Conservation (phyloP, 92 coral and sea anemone genomes). For the Umimayanthus chanpuru region DNA sequence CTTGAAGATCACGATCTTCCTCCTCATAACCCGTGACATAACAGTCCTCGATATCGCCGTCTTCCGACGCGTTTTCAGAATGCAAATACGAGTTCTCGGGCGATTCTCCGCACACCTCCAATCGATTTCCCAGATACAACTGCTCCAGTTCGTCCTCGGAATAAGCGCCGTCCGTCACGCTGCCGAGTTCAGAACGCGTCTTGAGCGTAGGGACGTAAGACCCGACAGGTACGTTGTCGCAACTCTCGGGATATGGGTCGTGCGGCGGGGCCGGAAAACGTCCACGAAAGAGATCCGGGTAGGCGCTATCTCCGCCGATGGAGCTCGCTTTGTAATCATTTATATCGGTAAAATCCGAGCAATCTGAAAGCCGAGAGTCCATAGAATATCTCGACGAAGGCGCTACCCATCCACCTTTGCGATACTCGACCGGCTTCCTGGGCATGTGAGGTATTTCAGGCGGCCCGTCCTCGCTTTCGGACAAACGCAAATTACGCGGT, state of each 20-base stretch:
- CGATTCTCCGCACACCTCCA: slow-evolving; percentile 91
- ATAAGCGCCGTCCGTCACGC: slow-evolving; percentile 78
- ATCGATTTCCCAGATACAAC: slow-evolving; percentile 85
- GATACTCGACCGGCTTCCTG: slow-evolving; percentile 76
- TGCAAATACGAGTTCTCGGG: slow-evolving; percentile 87
- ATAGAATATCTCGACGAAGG: slow-evolving; percentile 80
- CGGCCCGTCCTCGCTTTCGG: slow-evolving; percentile 85
- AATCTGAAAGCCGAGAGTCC: slow-evolving; percentile 79
- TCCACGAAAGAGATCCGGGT: slow-evolving; percentile 75
- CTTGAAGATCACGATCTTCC: slow-evolving; percentile 44
- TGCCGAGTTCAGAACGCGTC: slow-evolving; percentile 83
- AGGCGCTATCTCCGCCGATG: slow-evolving; percentile 63
- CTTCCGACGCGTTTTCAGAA: slow-evolving; percentile 84
- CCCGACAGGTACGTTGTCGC: slow-evolving; percentile 81
- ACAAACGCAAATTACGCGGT: slow-evolving; percentile 76
- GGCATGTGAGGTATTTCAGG: slow-evolving; percentile 75
- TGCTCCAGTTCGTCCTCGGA: slow-evolving; percentile 86
- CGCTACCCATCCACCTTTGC: slow-evolving; percentile 63
- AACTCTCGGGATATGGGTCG: slow-evolving; percentile 88
- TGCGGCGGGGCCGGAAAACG: slow-evolving; percentile 85
- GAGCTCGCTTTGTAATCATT: slow-evolving; percentile 57
- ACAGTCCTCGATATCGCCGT: slow-evolving; percentile 58
- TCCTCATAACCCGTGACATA: slow-evolving; percentile 23
- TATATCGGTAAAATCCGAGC: slow-evolving; percentile 80
- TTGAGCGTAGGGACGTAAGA: slow-evolving; percentile 74